Base-by-base conservation (phyloP, 2,888 invertebrate species). In the Sminthurides aquaticus region DNA sequence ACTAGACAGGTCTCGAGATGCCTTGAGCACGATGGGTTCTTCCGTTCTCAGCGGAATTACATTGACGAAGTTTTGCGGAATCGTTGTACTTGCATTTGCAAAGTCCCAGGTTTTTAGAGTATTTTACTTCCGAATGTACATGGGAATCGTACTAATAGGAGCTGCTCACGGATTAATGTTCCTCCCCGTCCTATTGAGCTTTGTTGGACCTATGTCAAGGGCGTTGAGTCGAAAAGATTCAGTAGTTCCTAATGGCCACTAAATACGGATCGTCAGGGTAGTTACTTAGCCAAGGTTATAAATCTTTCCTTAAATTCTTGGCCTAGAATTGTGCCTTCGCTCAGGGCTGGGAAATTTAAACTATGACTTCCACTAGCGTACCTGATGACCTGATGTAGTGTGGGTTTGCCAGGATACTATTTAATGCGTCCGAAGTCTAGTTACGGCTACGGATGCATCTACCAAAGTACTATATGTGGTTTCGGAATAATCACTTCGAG, bases 101-200 rank as follows among this genome's bases (percentile, higher is more conserved):
- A 96, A 97, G 80, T 96, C 95, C 65, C 96, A 97, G 83, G 93
- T 99, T 73, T 99, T 99, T 83, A 87, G 90, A 80, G 88, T 90
- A 77, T 95, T 93, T 82, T 97, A 95, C 83, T 96, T 95, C 84
- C 86, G 95, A 73, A 96, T 97, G 94, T 99, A 98, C 80, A 83
- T 99, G 78, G 94, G 96, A 65, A 99, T 99, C 76, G 98, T 99
- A 62, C 77, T 97, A 67, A 89, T 94, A 78, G 99, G 99, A 64
- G 97, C 98, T 3, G 87, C 93, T 2, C 98, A 99, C 80, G 98
- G 98, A 20, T 86, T 99, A 67, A 88, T 99, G 76, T 97, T 99
- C 83, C 83, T 99, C 74, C 99, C 99, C 3, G 97, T 99, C 66
- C 84, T 99, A 76, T 87, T 99, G 75, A 67, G 68, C 29, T 74